Conservation (phyloP, 2,113 vertebrate species). For the Brachyhypopomus gauderio region DNA sequence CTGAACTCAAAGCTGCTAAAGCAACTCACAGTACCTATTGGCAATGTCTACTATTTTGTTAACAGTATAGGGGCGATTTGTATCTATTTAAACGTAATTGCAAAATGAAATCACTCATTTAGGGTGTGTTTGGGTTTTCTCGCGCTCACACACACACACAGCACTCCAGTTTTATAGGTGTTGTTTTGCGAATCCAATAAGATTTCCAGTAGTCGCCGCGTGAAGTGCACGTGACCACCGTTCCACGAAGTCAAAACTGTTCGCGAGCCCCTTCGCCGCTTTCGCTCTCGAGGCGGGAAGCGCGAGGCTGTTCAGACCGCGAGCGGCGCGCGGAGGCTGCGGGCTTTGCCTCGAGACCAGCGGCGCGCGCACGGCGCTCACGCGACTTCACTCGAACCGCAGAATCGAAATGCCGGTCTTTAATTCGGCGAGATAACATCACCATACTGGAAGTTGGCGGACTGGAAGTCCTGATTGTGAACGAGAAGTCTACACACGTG, state of each 20-base stretch:
- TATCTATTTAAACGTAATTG: no score
- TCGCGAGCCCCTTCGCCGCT: constrained; percentile 67
- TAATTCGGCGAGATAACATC: background rate
- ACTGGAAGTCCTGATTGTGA: background rate
- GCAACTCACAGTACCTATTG: no score
- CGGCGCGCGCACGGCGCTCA: background rate
- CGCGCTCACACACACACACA: no score
- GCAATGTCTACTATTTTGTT: no score
- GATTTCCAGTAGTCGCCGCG: background rate
- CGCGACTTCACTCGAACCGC: constrained; percentile 43
- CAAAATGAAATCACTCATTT: no score
- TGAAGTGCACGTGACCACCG: constrained; percentile 56
- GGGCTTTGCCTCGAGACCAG: background rate
- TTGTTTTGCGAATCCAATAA: constrained; percentile 5
- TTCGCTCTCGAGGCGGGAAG: background rate
- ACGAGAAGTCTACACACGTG: background rate
- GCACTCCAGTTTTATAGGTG: background rate
- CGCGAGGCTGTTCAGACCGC: background rate
- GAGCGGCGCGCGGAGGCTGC: constrained; percentile 16
- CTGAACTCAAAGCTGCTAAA: background rate
- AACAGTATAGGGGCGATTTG: no score
- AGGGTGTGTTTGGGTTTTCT: no score
- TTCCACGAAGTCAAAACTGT: constrained; percentile 44
- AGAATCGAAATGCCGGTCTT: constrained; percentile 48
- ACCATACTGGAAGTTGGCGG: background rate